Evolutionary conservation across 2,113 vertebrate genomes (phyloP).

Genomic region (Campylorhamphus procurvoides): DNA sequence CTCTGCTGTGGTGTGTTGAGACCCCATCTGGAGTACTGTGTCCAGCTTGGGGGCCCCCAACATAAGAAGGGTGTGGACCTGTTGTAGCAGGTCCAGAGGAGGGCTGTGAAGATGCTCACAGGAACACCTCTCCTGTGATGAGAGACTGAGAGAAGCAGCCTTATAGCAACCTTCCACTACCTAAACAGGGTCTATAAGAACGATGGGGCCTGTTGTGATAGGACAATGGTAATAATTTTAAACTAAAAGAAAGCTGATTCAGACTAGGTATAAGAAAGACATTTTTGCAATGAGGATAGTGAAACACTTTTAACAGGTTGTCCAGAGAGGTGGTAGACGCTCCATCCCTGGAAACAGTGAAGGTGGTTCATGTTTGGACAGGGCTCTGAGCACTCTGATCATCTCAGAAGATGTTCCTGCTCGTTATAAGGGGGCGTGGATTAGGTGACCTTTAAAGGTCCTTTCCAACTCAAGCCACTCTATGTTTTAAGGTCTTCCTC

Average conservation of each 20-base stretch:
- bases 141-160: background rate
- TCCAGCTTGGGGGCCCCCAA: background rate
- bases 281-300: rapidly evolving
- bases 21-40: background rate
- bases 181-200: background rate
- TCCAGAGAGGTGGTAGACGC: background rate
- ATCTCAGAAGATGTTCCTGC: no score
- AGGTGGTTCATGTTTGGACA: background rate
- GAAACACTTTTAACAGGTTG: background rate
- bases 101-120: background rate
- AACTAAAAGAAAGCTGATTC: background rate
- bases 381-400: background rate
- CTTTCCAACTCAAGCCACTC: background rate
- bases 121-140: background rate
- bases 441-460: background rate
- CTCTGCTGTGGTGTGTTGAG: background rate
- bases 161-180: background rate
- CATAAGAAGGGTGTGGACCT: background rate
- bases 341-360: background rate
- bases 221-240: background rate
- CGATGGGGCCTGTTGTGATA: background rate
- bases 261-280: background rate
- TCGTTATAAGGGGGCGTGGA: background rate
- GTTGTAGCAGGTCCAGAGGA: background rate
- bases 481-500: background rate